Evolutionary conservation across 35 echinoderm and acorn worm genomes (phyloP).

Genomic region (Heliocidaris erythrogramma): DNA sequence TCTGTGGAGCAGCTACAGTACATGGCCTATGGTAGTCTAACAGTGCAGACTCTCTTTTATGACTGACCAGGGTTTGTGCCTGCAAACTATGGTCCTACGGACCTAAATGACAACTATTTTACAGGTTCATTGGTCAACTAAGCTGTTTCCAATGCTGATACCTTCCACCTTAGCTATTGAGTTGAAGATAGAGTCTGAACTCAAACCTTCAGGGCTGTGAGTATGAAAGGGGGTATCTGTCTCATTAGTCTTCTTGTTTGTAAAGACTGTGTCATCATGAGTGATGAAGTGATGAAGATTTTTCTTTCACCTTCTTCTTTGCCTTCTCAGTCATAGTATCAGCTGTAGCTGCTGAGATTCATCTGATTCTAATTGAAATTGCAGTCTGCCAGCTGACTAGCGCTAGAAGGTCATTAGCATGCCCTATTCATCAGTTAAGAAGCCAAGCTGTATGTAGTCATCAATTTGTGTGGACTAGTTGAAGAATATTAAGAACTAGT

Average conservation of each 20-base stretch:
- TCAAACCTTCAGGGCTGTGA: background rate
- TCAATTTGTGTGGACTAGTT: too few relatives aligned
- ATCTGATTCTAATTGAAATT: background rate
- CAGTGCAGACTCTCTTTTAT: too few relatives aligned
- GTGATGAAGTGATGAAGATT: background rate
- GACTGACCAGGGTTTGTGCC: too few relatives aligned
- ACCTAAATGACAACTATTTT: too few relatives aligned
- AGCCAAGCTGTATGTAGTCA: background rate
- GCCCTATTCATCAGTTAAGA: background rate
- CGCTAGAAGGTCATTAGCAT: background rate
- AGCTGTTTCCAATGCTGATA: too few relatives aligned
- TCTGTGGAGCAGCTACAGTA: too few relatives aligned
- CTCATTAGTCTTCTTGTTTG: background rate
- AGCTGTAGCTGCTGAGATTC: background rate
- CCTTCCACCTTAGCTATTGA: too few relatives aligned
- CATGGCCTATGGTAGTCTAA: too few relatives aligned
- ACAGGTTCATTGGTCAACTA: too few relatives aligned
- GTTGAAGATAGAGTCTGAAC: background rate
- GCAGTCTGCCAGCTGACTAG: background rate
- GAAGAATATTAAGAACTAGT: too few relatives aligned
- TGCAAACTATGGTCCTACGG: too few relatives aligned
- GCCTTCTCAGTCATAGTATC: background rate
- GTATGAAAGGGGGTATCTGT: background rate
- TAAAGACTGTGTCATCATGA: background rate
- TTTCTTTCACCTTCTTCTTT: background rate